These are phyloP conservation scores for Pseudomyrmex dendroicus DNA, from an alignment of 1,140 invertebrate genomes.

Conservation along the genomic window DNA sequence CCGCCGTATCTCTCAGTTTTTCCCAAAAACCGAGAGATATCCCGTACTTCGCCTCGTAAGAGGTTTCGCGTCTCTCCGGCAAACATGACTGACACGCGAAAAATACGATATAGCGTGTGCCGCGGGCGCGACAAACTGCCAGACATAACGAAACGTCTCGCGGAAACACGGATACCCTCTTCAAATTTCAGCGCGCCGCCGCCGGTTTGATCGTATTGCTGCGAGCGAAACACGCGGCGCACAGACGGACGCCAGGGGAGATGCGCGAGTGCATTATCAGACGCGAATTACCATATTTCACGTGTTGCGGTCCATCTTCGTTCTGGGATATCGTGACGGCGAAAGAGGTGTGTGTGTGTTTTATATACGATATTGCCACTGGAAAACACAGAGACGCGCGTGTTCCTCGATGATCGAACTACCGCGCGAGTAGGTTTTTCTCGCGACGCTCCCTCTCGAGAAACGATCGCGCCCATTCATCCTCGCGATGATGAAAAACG, in stretches of 20 bases:
- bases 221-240: constrained; percentile 32
- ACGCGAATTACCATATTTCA: constrained; percentile 68
- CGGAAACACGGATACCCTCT: constrained; percentile 52
- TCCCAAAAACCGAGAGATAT: constrained; percentile 9
- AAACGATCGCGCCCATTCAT: not conserved
- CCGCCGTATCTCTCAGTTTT: not conserved
- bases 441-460: not conserved
- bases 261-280: constrained; percentile 55
- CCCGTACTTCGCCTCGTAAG: not conserved
- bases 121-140: constrained; percentile 42
- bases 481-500: not conserved
- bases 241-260: constrained; percentile 54
- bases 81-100: constrained; percentile 38
- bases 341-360: constrained; percentile 9
- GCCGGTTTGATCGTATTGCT: constrained; percentile 59
- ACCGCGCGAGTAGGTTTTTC: not conserved
- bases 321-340: constrained; percentile 57
- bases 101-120: constrained; percentile 36
- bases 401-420: constrained; percentile 60
- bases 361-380: constrained; percentile 11
- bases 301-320: constrained; percentile 66
- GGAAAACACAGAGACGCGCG: constrained; percentile 12
- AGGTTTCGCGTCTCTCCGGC: not conserved
- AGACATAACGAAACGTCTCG: constrained; percentile 48
- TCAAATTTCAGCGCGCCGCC: constrained; percentile 49